Evolutionary conservation across 2,888 invertebrate genomes (phyloP), one percentile per base, ranked within the genome.

Genomic region (Drosophila formosana): DNA sequence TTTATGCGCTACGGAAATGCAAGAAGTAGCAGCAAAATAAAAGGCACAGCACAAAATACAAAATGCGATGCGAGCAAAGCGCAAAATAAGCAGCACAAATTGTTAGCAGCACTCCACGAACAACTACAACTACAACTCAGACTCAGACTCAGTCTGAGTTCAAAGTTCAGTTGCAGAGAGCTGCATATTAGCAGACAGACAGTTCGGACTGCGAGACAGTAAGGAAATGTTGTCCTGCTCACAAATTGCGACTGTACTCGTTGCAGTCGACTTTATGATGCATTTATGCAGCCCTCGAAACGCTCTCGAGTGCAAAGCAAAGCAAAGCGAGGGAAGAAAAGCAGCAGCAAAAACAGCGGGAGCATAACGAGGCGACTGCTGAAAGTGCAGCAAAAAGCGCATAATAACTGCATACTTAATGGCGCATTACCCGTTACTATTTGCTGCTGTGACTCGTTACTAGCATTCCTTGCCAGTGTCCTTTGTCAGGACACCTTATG

Each of bases 371-470:
- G 82, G 66, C 74, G 71, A 72, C 75, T 71, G 79, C 70, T 69
- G 82, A 58, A 84, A 82, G 80, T 75, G 88, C 80, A 82, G 77
- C 88, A 88, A 88, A 87, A 85, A 80, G 83, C 72, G 86, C 86
- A 83, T 83, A 88, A 88, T 82, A 86, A 80, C 78, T 82, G 88
- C 83, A 80, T 83, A 78, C 72, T 86, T 82, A 78, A 83, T 88
- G 69, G 61, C 71, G 61, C 72, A 82, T 70, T 82, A 65, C 61
- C 43, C 53, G 64, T 63, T 77, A 45, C 67, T 78, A 49, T 70
- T 68, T 52, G 60, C 43, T 47, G 11, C 7, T 46, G 41, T 52
- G 7, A 9, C 26, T 52, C 49, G 28, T 49, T 8, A 9, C 46
- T 50, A 50, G 28, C 43, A 37, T 41, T 25, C 8, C n/a, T 13